Conservation (phyloP, 2,888 invertebrate species). For the Aphidius colemani region DNA sequence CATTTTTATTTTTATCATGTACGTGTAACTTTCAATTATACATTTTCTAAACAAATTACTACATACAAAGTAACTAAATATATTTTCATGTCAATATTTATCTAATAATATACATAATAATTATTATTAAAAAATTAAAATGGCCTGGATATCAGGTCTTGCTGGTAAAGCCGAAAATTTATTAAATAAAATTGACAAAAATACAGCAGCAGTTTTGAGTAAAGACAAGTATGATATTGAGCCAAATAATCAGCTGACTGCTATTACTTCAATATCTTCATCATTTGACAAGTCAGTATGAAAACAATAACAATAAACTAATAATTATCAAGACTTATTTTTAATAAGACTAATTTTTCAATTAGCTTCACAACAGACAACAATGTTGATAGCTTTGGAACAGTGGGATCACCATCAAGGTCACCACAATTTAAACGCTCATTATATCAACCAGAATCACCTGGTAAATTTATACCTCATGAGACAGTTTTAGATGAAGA, state of each 20-base stretch:
- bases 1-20: no score
- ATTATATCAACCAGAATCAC: background rate
- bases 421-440: background rate
- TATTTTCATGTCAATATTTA: no score
- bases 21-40: no score
- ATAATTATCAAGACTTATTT: no score
- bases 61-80: no score
- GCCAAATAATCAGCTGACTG: constrained; percentile 41
- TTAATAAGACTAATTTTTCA: no score
- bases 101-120: no score
- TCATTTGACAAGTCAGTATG: constrained; percentile 23
- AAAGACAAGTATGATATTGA: constrained; percentile 51
- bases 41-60: no score
- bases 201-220: constrained; percentile 69
- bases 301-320: background rate
- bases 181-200: constrained; percentile 75
- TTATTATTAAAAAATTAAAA: constrained; percentile 41
- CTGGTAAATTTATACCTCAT: background rate
- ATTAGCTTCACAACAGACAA: background rate
- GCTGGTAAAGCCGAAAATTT: constrained; percentile 76
- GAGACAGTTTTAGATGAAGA: constrained; percentile 39
- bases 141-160: constrained; percentile 75
- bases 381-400: background rate
- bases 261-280: constrained; percentile 49
- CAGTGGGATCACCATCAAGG: background rate